Evolutionary conservation across 2,888 invertebrate species (phyloP).

Genomic region (Diloba caeruleocephala): DNA sequence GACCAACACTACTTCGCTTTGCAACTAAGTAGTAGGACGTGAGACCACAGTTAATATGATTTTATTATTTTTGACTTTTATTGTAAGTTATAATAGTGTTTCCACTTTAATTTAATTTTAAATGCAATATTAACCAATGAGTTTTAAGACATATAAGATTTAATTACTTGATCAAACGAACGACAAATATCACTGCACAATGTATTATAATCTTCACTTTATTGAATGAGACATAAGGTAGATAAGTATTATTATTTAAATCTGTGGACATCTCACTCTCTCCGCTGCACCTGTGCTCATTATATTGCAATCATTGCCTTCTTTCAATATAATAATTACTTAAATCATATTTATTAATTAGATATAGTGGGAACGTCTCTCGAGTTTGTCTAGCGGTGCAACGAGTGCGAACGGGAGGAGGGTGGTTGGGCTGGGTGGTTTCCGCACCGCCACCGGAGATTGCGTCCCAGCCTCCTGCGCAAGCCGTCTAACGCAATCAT

Average conservation of each 20-base stretch:
- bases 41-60: slow-evolving; percentile 26
- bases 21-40: slow-evolving; percentile 43
- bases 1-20: slow-evolving; percentile 53
- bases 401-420: slow-evolving; percentile 39
- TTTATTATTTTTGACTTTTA: slow-evolving; percentile 36
- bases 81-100: slow-evolving; percentile 10
- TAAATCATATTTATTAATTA: slow-evolving; percentile 62
- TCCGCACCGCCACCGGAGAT: slow-evolving; percentile 83
- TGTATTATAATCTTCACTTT: slow-evolving; percentile 18
- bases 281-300: slow-evolving; percentile 17
- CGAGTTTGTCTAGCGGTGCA: slow-evolving; percentile 62
- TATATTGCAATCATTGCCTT: slow-evolving; percentile 28
- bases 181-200: slow-evolving; percentile 26
- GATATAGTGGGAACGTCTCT: slow-evolving; percentile 53
- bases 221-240: slow-evolving; percentile 38
- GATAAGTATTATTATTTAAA: slow-evolving; percentile 31
- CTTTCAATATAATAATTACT: slow-evolving; percentile 52
- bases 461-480: slow-evolving; percentile 84
- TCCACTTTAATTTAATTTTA: slow-evolving; percentile 8
- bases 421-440: slow-evolving; percentile 54
- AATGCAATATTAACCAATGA: slow-evolving; percentile 13
- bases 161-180: slow-evolving; percentile 37
- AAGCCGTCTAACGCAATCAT: slow-evolving; percentile 85
- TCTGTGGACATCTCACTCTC: slow-evolving; percentile 26
- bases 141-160: slow-evolving; percentile 15